Conservation (phyloP, 2,888 invertebrate genomes). For the Ernsta delagoae region DNA sequence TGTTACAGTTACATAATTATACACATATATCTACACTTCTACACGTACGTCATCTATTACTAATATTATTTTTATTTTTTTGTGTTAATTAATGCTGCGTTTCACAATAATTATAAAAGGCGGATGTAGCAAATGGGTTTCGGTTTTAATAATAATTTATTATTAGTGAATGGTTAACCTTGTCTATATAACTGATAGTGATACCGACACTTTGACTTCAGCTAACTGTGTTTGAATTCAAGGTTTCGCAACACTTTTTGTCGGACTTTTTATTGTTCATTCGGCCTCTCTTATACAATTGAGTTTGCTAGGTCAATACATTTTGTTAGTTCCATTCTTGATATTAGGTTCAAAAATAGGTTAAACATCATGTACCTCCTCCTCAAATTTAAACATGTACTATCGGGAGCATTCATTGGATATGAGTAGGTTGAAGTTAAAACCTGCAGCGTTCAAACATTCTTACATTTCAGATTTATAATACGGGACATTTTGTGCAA, state of each 20-base stretch:
- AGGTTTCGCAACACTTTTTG: constrained; percentile 34
- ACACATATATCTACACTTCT: too few relatives aligned
- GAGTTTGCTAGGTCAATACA: neutral
- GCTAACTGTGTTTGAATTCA: constrained; percentile 22
- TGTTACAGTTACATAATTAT: too few relatives aligned
- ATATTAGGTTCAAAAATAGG: too few relatives aligned
- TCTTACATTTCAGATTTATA: constrained; percentile 11
- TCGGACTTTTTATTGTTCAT: constrained; percentile 23
- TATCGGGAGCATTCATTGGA: too few relatives aligned
- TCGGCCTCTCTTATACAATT: constrained; percentile 26
- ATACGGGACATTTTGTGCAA: constrained; percentile 10
- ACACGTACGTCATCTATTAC: too few relatives aligned
- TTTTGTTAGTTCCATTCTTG: neutral
- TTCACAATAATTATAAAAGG: constrained; percentile 50
- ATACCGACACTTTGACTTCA: constrained; percentile 12
- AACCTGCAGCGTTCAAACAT: neutral
- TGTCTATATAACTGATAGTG: constrained; percentile 51
- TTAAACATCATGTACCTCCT: too few relatives aligned
- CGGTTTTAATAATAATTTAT: constrained; percentile 42
- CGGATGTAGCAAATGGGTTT: constrained; percentile 62
- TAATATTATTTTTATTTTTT: too few relatives aligned
- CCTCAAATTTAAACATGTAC: too few relatives aligned
- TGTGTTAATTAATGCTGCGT: constrained; percentile 20
- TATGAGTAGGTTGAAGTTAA: neutral
- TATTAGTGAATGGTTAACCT: constrained; percentile 67